Conservation (phyloP, 92 coral and sea anemone species). For the Phymanthus crucifer region DNA sequence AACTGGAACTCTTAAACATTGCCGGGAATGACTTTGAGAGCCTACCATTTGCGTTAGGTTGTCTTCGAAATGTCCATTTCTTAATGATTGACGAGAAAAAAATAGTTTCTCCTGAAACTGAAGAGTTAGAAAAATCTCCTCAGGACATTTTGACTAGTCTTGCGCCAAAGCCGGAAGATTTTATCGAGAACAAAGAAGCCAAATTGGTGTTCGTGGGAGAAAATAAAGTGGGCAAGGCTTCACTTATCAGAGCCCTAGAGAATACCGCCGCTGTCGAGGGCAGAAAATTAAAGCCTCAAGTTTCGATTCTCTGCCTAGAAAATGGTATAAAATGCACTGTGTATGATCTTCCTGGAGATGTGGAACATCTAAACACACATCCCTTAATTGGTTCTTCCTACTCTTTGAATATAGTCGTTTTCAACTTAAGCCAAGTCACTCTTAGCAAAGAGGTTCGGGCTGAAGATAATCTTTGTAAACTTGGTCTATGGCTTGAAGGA, state of each 20-base stretch:
- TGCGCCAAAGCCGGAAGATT: background rate
- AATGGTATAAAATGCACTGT: background rate
- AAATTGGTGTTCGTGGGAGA: slow-evolving; percentile 13
- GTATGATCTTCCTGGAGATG: slow-evolving; percentile 53
- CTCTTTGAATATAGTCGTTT: slow-evolving; percentile 23
- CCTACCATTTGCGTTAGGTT: slow-evolving; percentile 1
- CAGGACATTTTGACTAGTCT: slow-evolving; percentile 1
- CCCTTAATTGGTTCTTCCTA: slow-evolving; percentile 32
- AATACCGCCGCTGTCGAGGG: background rate
- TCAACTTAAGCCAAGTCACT: slow-evolving; percentile 33
- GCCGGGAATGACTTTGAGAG: background rate
- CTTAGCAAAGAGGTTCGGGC: slow-evolving; percentile 27
- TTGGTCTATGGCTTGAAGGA: slow-evolving; percentile 41
- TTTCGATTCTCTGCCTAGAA: background rate
- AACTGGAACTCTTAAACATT: background rate
- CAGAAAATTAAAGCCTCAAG: background rate
- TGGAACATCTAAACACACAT: slow-evolving; percentile 43
- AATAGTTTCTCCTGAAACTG: background rate
- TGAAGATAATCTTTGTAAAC: slow-evolving; percentile 36
- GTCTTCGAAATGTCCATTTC: background rate
- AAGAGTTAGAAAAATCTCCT: background rate
- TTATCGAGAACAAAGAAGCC: slow-evolving; percentile 5
- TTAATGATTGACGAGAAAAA: background rate
- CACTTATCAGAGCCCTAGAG: background rate
- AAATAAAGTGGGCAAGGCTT: slow-evolving; percentile 3